Percentiles rank a stretch among this genome's conserved stretches.
Evolutionary conservation across 2,797 vertebrate genomes (phyloP).

Genomic region (Amphiprion clarkii): DNA sequence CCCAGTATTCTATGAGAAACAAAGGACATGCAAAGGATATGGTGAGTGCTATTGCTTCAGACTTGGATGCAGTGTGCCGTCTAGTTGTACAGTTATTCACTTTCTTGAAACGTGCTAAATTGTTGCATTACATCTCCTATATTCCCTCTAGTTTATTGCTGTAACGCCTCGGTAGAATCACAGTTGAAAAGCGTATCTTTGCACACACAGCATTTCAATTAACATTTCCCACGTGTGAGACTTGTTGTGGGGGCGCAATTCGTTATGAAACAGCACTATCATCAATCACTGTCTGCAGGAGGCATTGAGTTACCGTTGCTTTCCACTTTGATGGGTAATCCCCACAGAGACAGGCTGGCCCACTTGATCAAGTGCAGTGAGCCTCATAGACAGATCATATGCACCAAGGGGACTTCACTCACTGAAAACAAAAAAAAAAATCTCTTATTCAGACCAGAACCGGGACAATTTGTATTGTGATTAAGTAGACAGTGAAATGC

Average conservation of each 20-base stretch:
- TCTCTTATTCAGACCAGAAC: constrained; percentile 79
- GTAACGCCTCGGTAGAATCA: constrained; percentile 59
- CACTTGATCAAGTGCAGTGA: constrained; percentile 82
- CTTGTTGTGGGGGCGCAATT: constrained; percentile 75
- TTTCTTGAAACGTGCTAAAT: constrained; percentile 30
- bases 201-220: constrained; percentile 83
- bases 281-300: constrained; percentile 86
- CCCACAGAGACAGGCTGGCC: constrained; percentile 76
- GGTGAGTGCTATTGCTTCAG: constrained; percentile 62
- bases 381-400: constrained; percentile 75
- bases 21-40: constrained; percentile 55
- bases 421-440: constrained; percentile 62
- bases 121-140: constrained; percentile 19
- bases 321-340: constrained; percentile 84
- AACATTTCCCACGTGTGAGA: constrained; percentile 79
- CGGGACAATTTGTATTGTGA: constrained; percentile 84
- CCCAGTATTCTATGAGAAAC: constrained; percentile 59
- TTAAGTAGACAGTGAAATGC: constrained; percentile 80
- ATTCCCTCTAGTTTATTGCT: constrained; percentile 47
- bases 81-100: constrained; percentile 19
- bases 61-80: constrained; percentile 35
- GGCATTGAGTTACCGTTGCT: constrained; percentile 84
- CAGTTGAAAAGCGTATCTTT: constrained; percentile 71
- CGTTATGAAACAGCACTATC: constrained; percentile 79
- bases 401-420: constrained; percentile 73